Conservation (phyloP, 2,888 invertebrate species). For the Conistra vaccinii region DNA sequence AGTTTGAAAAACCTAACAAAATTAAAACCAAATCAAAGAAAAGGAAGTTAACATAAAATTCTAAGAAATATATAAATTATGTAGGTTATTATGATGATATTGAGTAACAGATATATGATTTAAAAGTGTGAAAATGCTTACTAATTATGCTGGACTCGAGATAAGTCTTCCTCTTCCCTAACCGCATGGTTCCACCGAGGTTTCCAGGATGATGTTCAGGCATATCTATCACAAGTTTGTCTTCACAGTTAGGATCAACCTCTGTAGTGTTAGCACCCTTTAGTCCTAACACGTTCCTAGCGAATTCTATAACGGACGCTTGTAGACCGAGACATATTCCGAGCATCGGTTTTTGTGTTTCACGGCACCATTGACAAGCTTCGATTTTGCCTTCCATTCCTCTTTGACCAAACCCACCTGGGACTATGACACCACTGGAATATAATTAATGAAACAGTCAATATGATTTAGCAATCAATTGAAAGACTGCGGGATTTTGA, state of each 20-base stretch:
- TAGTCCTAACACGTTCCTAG: slow-evolving; percentile 95
- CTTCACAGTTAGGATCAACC: slow-evolving; percentile 93
- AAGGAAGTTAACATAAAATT: too few relatives aligned
- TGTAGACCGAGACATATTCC: slow-evolving; percentile 99
- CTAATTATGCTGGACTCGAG: slow-evolving; percentile 93
- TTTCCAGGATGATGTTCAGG: slow-evolving; percentile 98
- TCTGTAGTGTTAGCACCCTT: slow-evolving; percentile 97
- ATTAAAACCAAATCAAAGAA: too few relatives aligned
- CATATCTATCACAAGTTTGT: slow-evolving; percentile 99
- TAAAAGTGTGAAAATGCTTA: slow-evolving; percentile 81
- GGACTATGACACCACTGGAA: slow-evolving; percentile 97
- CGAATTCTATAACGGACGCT: slow-evolving; percentile 98
- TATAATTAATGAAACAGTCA: neutral
- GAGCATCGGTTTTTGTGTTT: slow-evolving; percentile 96
- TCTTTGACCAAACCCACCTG: slow-evolving; percentile 99
- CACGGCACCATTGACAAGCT: slow-evolving; percentile 98
- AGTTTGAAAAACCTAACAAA: too few relatives aligned
- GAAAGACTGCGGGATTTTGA: neutral
- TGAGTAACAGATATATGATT: neutral
- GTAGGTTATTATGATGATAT: neutral
- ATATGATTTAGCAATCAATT: neutral
- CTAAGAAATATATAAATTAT: too few relatives aligned
- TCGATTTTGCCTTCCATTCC: slow-evolving; percentile 99
- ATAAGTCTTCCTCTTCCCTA: slow-evolving; percentile 97
- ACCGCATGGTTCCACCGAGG: slow-evolving; percentile 99